Evolutionary conservation across 2,797 vertebrate genomes (phyloP).

Genomic region (Parotocinclus haroldoi): DNA sequence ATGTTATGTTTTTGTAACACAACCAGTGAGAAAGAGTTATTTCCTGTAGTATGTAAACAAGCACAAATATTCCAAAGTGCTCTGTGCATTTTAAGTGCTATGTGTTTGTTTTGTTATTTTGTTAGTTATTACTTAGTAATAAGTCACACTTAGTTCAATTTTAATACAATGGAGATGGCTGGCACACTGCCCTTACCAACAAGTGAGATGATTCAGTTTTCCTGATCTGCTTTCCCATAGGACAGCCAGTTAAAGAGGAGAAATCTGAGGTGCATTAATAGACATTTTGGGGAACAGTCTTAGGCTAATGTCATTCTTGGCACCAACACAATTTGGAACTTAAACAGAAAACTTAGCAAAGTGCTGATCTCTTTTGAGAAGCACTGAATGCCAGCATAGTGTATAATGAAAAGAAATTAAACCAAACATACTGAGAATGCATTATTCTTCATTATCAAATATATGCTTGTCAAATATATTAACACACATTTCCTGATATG

Average conservation of each 20-base stretch:
- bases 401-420: no score
- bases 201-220: slow-evolving; percentile 34
- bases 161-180: slow-evolving; percentile 34
- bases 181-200: slow-evolving; percentile 22
- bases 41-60: no score
- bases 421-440: no score
- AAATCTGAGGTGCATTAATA: slow-evolving; percentile 44
- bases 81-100: no score
- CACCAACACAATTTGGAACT: slow-evolving; percentile 35
- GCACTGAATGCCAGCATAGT: slow-evolving; percentile 29
- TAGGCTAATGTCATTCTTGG: slow-evolving; percentile 52
- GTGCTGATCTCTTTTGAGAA: slow-evolving; percentile 37
- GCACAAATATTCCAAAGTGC: no score
- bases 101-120: no score
- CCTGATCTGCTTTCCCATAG: slow-evolving; percentile 23
- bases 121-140: no score
- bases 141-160: slow-evolving; percentile 26
- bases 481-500: no score
- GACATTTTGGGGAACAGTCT: slow-evolving; percentile 49
- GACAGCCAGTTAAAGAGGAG: slow-evolving; percentile 12
- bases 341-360: slow-evolving; percentile 41
- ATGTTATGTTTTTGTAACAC: no score
- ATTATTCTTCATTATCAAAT: no score
- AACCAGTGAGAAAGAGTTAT: no score
- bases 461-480: no score